Conservation (phyloP, 2,888 invertebrate species). For the Andrena bucephala region DNA sequence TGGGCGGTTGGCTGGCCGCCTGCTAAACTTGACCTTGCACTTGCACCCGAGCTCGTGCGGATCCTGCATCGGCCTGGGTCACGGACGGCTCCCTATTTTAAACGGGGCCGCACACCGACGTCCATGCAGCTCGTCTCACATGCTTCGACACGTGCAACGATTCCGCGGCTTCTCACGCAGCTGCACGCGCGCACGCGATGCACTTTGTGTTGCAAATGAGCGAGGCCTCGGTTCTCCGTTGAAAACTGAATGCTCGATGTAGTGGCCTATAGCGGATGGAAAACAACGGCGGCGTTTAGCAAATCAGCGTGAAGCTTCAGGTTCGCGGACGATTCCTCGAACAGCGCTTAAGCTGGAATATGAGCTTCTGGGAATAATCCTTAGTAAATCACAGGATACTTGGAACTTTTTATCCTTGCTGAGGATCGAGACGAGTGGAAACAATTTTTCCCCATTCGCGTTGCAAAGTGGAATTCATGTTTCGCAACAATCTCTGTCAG, state of each 20-base stretch:
- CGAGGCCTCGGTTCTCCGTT: no score
- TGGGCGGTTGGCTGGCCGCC: conserved; percentile 73
- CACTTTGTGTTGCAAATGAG: background rate
- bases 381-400: background rate
- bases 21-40: conserved; percentile 78
- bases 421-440: background rate
- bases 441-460: background rate
- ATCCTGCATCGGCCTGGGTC: conserved; percentile 58
- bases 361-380: no score
- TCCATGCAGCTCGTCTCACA: conserved; percentile 2
- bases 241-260: no score
- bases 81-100: conserved; percentile 64
- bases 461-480: background rate
- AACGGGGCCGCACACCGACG: conserved; percentile 29
- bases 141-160: conserved; percentile 28
- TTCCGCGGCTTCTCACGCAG: background rate
- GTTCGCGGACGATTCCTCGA: no score
- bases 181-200: conserved; percentile 21
- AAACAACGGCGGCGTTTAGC: no score
- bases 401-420: background rate
- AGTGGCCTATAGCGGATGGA: no score
- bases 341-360: no score
- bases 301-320: no score
- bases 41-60: conserved; percentile 71
- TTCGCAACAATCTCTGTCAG: background rate